These are phyloP conservation scores for Psylliodes chrysocephalus DNA, from an alignment of 2,888 invertebrate species.

Conservation along the genomic window DNA sequence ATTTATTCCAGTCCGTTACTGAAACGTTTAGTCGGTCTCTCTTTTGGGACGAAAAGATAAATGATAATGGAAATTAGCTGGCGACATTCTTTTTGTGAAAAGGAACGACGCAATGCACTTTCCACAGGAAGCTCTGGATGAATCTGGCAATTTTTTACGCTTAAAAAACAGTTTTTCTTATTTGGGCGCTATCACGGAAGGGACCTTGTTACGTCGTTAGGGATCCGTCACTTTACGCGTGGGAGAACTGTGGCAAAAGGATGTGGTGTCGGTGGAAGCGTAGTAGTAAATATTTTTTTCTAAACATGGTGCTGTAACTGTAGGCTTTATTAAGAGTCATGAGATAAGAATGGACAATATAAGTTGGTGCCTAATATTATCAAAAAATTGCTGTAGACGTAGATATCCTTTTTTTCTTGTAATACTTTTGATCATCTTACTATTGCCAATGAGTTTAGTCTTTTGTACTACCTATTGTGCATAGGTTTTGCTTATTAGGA, in stretches of 20 bases:
- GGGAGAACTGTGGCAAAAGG: neutral
- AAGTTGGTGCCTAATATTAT: too few species aligned
- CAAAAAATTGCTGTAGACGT: too few species aligned
- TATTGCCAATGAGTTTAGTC: too few species aligned
- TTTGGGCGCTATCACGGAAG: slow-evolving; percentile 27
- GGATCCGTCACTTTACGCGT: slow-evolving; percentile 3
- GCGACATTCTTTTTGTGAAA: slow-evolving; percentile 55
- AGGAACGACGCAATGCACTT: slow-evolving; percentile 57
- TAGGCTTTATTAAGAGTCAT: too few species aligned
- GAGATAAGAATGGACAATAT: too few species aligned
- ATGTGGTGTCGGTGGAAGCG: too few species aligned
- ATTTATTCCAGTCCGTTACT: slow-evolving; percentile 28
- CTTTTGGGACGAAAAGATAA: slow-evolving; percentile 54
- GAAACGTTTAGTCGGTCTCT: slow-evolving; percentile 24
- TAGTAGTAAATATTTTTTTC: too few species aligned
- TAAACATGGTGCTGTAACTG: too few species aligned
- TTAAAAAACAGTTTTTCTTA: slow-evolving; percentile 48
- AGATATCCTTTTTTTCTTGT: too few species aligned
- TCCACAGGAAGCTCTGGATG: slow-evolving; percentile 46
- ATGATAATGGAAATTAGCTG: slow-evolving; percentile 63
- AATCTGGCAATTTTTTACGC: slow-evolving; percentile 48
- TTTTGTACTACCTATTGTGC: too few species aligned
- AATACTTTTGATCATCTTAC: too few species aligned
- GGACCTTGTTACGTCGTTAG: slow-evolving; percentile 23
- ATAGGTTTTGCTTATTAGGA: too few species aligned